Percentiles rank a stretch among this genome's conserved stretches.
Evolutionary conservation across 2,113 vertebrate species (phyloP).

Genomic region (Sceloporus undulatus): DNA sequence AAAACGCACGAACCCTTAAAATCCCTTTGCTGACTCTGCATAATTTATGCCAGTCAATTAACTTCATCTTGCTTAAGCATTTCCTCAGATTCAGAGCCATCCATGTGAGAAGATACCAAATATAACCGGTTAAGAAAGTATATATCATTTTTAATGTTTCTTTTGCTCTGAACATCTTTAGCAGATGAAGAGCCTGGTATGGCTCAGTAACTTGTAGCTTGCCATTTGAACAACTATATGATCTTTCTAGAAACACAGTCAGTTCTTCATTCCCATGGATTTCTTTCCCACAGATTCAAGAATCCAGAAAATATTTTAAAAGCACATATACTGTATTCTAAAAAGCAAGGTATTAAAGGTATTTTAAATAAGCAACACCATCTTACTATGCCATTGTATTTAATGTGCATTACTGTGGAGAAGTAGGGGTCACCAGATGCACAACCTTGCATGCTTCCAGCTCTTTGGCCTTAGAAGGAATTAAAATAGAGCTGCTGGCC

Average conservation of each 20-base stretch:
- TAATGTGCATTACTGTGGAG: too few species aligned
- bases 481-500: too few species aligned
- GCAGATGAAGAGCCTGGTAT: not conserved
- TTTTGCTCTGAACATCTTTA: conserved; percentile 16
- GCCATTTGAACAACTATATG: not conserved
- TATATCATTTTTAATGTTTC: conserved; percentile 16
- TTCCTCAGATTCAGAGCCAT: conserved; percentile 18
- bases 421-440: too few species aligned
- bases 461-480: too few species aligned
- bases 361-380: too few species aligned
- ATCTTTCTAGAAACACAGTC: not conserved
- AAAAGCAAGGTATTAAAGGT: too few species aligned
- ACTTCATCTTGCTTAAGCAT: conserved; percentile 8
- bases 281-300: too few species aligned
- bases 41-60: conserved; percentile 18
- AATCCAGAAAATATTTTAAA: too few species aligned
- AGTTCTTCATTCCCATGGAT: too few species aligned
- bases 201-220: not conserved
- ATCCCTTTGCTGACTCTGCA: conserved; percentile 19
- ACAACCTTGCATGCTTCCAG: too few species aligned
- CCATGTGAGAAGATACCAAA: conserved; percentile 8
- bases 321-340: too few species aligned
- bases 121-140: conserved; percentile 1
- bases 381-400: too few species aligned
- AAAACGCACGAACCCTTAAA: not conserved